Evolutionary conservation across 2,113 vertebrate species (phyloP), one percentile per base, ranked within the genome.

Genomic region (Tetraodon nigroviridis): DNA sequence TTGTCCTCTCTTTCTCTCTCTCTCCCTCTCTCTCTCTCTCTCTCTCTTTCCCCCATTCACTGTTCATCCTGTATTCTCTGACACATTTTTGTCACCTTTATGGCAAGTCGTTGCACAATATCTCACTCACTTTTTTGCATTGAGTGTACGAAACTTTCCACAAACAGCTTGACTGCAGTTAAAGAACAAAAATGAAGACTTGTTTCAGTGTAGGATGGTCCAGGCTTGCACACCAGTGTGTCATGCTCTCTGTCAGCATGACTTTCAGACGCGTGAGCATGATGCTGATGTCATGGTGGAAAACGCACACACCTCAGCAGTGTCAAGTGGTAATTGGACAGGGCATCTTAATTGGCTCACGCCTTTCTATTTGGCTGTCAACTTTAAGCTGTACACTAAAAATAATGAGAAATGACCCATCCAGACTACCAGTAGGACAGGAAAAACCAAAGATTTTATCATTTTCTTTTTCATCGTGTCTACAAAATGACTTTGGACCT

Each of bases 251-350:
- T 75, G 78, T 79, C 75, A 75, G 56, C 55, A 32, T 45, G 32
- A 15, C 47, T 69, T 61, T 61, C 49, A 61, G 73, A 76, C 84
- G 64, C 71, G 64, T 56, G 3, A 17, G 66, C 62, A 66, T 78
- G 72, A 79, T 59, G 66, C 75, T 54, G 56, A 71, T 81, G 85
- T 84, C 82, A 78, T 51, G 68, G 73, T 70, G 77, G 64, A 73
- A 75, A 83, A 71, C 62, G 60, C 72, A 51, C 80, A 80, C 83
- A 84, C 77, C 78, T 84, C 78, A 10, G 57, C 22, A 21, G 84
- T 86, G 85, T 88, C 88, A 89, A 88, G 82, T 86, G 84, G 88
- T 90, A 90, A 89, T 88, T 89, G 87, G 89, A 86, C 82, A 62
- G 78, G 81, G 85, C 87, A 86, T 82, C 81, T 46, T 86, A 83